Evolutionary conservation across 1,140 invertebrate genomes (phyloP).

Genomic region (Caenorhabditis tropicalis): DNA sequence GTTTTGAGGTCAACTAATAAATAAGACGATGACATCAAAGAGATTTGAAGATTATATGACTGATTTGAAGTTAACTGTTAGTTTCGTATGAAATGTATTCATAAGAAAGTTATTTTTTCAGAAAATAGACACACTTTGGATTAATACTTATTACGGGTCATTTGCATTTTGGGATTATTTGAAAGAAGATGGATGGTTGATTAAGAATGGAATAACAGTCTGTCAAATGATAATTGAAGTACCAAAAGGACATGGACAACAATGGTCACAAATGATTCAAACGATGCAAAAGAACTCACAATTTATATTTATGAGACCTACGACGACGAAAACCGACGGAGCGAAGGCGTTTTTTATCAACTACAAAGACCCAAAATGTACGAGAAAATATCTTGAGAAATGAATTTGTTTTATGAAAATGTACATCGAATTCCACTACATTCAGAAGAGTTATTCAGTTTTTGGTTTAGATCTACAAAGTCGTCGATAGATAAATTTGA

Average conservation of each 20-base stretch:
- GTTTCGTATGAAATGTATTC: no score
- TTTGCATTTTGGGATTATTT: background rate
- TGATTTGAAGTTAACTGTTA: no score
- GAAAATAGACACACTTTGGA: background rate
- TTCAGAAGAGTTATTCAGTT: background rate
- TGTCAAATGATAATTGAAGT: slow-evolving; percentile 11
- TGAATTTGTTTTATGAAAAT: no score
- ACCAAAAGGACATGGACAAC: background rate
- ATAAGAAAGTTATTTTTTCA: no score
- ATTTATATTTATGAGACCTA: background rate
- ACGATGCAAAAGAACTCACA: background rate
- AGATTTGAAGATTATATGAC: background rate
- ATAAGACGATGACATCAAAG: background rate
- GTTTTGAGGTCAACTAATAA: background rate
- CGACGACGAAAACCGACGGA: background rate
- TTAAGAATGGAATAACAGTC: background rate
- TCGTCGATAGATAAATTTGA: background rate
- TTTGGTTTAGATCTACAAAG: background rate
- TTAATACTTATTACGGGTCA: background rate
- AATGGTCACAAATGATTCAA: background rate
- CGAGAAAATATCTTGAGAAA: background rate
- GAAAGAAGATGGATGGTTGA: background rate
- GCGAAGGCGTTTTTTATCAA: background rate
- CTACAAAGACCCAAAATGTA: background rate
- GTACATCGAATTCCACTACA: no score